Conservation (phyloP, 2,888 invertebrate genomes). For the Saturnia japonica region DNA sequence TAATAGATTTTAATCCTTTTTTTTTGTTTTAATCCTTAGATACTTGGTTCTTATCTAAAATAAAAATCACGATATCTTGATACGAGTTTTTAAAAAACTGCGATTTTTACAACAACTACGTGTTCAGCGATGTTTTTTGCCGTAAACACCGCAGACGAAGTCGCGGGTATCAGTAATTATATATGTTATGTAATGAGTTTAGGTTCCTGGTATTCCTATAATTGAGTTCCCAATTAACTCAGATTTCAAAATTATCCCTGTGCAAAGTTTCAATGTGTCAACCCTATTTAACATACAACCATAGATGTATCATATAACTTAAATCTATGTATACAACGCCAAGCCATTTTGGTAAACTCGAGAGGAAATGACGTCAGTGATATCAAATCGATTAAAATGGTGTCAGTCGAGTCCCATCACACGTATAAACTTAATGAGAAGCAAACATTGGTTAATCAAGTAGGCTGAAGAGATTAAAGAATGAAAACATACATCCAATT, state of each 20-base stretch:
- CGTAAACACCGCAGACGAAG: too few relatives aligned
- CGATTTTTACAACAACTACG: too few relatives aligned
- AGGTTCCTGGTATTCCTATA: too few relatives aligned
- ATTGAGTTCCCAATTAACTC: neutral
- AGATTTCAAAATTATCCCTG: neutral
- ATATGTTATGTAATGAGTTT: too few relatives aligned
- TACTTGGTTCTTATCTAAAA: too few relatives aligned
- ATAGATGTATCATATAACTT: too few relatives aligned
- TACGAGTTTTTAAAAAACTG: too few relatives aligned
- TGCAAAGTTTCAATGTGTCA: neutral
- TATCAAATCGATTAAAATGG: conserved; percentile 4
- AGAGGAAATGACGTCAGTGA: neutral
- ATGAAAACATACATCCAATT: neutral
- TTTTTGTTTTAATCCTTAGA: too few relatives aligned
- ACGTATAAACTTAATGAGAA: neutral
- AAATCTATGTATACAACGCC: neutral
- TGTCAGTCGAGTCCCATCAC: neutral
- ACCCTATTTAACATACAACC: neutral
- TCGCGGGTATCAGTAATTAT: too few relatives aligned
- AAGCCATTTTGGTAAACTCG: neutral
- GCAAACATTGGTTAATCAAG: neutral
- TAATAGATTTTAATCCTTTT: too few relatives aligned
- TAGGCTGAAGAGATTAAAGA: neutral
- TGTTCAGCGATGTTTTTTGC: too few relatives aligned
- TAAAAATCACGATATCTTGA: too few relatives aligned